Evolutionary conservation across 2,888 invertebrate species (phyloP), one percentile per base, ranked within the genome.

Genomic region (Eristalinus aeneus): DNA sequence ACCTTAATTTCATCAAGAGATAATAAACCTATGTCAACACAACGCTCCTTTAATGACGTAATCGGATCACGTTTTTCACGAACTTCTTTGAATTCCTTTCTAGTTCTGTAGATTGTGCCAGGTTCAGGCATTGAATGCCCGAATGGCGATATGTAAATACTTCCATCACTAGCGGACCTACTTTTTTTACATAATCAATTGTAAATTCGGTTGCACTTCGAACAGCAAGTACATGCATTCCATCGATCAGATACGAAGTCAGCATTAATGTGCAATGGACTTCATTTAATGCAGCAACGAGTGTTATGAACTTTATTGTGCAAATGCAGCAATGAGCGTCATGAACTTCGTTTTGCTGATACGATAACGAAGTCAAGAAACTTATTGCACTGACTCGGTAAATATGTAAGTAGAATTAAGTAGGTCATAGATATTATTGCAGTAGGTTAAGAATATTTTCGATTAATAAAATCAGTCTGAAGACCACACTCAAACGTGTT

Each of bases 101-200:
- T 94, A 0, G 98, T 97, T 84, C 97, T 94, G 92, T 96, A 98
- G 91, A 97, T 98, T 0, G 98, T 98, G 74, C 98, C 99, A 2
- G 99, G 99, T 93, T 99, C 99, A n/a, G 98, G 98, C 98, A 99
- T 98, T 88, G 98, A 98, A 94, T 99, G 99, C 0, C 98, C 75
- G 96, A 96, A 93, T 99, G 99, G 82, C 98, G 95, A 93, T 98
- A 98, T 1, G 98, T 99, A 87, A 96, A 96, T 90, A 97, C 95
- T 93, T 99, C 99, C 93, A 99, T 94, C 6, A 99, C 94, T 12
- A 99, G 92, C 0, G 98, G 98, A 0, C 98, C 98, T 92, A 97
- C 97, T 12, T 97, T 97, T 53, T 95, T 94, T 1, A 94, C 94
- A 92, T 97, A 94, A 22, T 98, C 95, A 73, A 96, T 95, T 31